Evolutionary conservation across 1,140 invertebrate genomes (phyloP).

Genomic region (Magallana ariakensis): DNA sequence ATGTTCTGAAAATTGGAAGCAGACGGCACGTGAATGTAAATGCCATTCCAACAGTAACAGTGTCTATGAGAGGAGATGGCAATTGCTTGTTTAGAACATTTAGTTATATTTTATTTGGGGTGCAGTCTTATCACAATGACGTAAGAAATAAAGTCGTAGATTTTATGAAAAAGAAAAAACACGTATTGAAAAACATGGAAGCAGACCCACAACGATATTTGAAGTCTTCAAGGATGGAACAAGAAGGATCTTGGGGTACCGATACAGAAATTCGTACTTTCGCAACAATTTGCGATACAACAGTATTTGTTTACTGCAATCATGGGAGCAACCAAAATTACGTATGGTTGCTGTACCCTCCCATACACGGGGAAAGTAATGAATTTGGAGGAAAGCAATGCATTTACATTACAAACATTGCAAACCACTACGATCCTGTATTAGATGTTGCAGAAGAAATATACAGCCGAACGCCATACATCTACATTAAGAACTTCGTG

Average conservation of each 20-base stretch:
- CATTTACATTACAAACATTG: no score
- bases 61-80: background rate
- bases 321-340: background rate
- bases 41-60: background rate
- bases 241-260: background rate
- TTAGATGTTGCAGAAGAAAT: background rate
- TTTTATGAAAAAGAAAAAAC: background rate
- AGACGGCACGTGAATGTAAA: background rate
- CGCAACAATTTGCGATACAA: background rate
- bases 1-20: background rate
- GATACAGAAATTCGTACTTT: background rate
- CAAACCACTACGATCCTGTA: background rate
- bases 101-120: no score
- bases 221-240: background rate
- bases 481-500: background rate
- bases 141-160: no score
- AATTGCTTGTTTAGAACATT: background rate
- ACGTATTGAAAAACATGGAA: background rate
- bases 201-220: background rate
- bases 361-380: no score
- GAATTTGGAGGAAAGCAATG: no score
- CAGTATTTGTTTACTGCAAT: background rate
- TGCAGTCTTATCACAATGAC: no score
- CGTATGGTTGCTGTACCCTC: background rate
- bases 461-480: background rate